phyloP scores from a whole-genome alignment of 1,140 invertebrate genomes.

The Harlomillsia oculata region DNA sequence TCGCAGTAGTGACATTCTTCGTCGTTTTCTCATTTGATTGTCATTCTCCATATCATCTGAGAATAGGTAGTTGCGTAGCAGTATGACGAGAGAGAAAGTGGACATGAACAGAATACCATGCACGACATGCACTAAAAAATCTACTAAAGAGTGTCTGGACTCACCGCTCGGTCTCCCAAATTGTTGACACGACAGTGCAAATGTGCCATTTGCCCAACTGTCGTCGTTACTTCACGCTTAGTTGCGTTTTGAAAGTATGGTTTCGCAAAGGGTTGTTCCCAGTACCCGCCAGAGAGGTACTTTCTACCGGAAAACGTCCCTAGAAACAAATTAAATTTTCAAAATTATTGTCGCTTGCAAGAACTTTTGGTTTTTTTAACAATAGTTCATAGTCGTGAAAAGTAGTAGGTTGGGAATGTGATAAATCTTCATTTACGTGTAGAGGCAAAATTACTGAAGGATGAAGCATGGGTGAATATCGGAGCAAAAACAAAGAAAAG shows the following conservation, averaged over 20 bases:
- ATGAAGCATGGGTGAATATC: too few relatives aligned
- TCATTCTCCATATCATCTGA: not conserved
- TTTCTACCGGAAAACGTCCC: conserved; percentile 33
- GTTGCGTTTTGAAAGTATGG: conserved; percentile 84
- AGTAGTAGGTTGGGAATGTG: too few relatives aligned
- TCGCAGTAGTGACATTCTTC: too few relatives aligned
- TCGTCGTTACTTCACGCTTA: conserved; percentile 67
- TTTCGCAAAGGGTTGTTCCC: conserved; percentile 65
- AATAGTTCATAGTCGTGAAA: too few relatives aligned
- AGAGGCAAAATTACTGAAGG: too few relatives aligned
- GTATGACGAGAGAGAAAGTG: not conserved
- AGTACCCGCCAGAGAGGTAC: conserved; percentile 41
- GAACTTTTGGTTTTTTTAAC: too few relatives aligned
- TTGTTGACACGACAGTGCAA: conserved; percentile 70
- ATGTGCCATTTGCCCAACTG: conserved; percentile 72
- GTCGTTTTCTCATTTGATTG: too few relatives aligned
- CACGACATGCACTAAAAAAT: too few relatives aligned
- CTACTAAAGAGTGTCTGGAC: conserved; percentile 39
- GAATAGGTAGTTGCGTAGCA: not conserved
- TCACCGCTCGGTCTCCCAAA: conserved; percentile 75
- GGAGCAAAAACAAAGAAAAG: too few relatives aligned
- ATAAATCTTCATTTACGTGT: too few relatives aligned
- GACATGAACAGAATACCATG: conserved; percentile 6
- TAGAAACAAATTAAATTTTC: conserved; percentile 15
- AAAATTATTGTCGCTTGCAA: conserved; percentile 7